Percentiles rank a stretch among this genome's conserved stretches.
Evolutionary conservation across 2,113 vertebrate species (phyloP).

Genomic region (Ammodytes dubius): DNA sequence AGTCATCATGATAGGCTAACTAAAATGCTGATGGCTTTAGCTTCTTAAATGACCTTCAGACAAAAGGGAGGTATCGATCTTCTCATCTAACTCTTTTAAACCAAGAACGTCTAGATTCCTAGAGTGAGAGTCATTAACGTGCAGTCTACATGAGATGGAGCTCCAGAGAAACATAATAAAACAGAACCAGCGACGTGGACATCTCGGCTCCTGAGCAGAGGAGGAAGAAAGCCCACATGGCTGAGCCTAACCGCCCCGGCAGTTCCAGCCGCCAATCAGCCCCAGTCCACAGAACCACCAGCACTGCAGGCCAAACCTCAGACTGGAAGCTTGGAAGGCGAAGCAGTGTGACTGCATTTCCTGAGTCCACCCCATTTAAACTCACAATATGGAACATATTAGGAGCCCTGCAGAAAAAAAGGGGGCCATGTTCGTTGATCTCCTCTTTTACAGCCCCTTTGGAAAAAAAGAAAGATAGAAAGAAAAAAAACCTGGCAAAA

Average conservation of each 20-base stretch:
- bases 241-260: conserved; percentile 68
- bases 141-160: conserved; percentile 28
- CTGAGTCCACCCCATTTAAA: conserved; percentile 86
- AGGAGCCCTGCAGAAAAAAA: conserved; percentile 74
- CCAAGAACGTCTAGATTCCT: no score
- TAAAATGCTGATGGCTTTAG: neutral
- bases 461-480: conserved; percentile 60
- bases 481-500: conserved; percentile 51
- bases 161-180: conserved; percentile 64
- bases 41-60: neutral
- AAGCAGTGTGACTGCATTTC: conserved; percentile 86
- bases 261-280: conserved; percentile 77
- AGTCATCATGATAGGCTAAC: conserved; percentile 13
- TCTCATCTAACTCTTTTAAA: neutral
- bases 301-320: conserved; percentile 77
- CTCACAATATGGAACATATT: conserved; percentile 90
- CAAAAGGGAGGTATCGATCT: neutral
- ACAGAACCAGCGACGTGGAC: conserved; percentile 79
- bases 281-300: conserved; percentile 80
- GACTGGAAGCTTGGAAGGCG: conserved; percentile 84
- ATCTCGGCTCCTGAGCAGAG: conserved; percentile 75
- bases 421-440: conserved; percentile 74
- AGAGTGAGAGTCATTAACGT: conserved; percentile 19
- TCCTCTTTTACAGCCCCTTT: conserved; percentile 82
- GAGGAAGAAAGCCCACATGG: conserved; percentile 79